Evolutionary conservation across 2,888 invertebrate genomes (phyloP).

Genomic region (Calliopum simillimum): DNA sequence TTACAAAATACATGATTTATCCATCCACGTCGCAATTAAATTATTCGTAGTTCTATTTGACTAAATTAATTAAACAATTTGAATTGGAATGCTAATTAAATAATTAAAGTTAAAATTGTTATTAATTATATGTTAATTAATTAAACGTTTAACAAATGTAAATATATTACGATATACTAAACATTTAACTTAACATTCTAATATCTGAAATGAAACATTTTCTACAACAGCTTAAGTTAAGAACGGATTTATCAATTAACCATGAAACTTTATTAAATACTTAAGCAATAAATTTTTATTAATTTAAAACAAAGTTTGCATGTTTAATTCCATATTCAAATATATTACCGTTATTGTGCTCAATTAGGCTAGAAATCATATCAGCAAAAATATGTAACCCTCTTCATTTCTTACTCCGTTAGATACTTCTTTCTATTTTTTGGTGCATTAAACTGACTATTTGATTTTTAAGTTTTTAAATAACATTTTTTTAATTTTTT

Average conservation of each 20-base stretch:
- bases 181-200: constrained; percentile 1
- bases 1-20: constrained; percentile 6
- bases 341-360: constrained; percentile 12
- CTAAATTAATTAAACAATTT: background rate
- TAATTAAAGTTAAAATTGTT: background rate
- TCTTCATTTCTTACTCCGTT: too few species aligned
- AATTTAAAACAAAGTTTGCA: background rate
- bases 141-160: too few species aligned
- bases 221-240: constrained; percentile 14
- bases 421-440: too few species aligned
- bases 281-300: too few species aligned
- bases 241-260: constrained; percentile 11
- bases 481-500: too few species aligned
- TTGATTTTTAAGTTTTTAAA: too few species aligned
- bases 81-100: constrained; percentile 9
- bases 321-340: background rate
- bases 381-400: too few species aligned
- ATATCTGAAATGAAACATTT: background rate
- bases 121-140: too few species aligned
- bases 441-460: too few species aligned
- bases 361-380: background rate
- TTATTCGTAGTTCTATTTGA: background rate
- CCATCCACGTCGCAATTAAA: background rate
- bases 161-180: background rate
- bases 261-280: background rate